Evolutionary conservation across 2,888 invertebrate species (phyloP).

Genomic region (Perizoma flavofasciatum): DNA sequence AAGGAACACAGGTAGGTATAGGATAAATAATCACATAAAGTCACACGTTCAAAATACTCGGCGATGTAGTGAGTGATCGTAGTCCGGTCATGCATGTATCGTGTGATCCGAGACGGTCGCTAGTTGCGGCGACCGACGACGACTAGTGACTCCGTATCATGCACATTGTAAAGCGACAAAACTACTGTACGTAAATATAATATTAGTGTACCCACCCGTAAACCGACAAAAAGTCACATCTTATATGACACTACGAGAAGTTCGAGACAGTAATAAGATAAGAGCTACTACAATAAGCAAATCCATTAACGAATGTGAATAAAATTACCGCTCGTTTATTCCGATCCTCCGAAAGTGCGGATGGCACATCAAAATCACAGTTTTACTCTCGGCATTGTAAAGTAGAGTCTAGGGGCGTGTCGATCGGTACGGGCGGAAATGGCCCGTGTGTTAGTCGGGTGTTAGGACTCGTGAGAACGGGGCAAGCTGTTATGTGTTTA

Average conservation of each 20-base stretch:
- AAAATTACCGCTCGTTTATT: constrained; percentile 75
- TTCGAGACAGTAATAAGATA: constrained; percentile 81
- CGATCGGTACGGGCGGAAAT: constrained; percentile 25
- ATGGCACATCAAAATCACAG: constrained; percentile 72
- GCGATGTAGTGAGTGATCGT: constrained; percentile 57
- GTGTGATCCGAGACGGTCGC: constrained; percentile 58
- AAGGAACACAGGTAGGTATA: constrained; percentile 75
- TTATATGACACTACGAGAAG: constrained; percentile 76
- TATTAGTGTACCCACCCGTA: constrained; percentile 82
- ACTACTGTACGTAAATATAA: constrained; percentile 82
- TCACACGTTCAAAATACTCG: constrained; percentile 77
- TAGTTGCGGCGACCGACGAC: constrained; percentile 39
- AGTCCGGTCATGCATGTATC: constrained; percentile 68
- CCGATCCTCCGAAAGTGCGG: constrained; percentile 74
- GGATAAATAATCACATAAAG: constrained; percentile 79
- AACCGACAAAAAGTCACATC: constrained; percentile 74
- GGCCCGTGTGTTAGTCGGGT: constrained; percentile 54
- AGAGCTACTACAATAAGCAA: constrained; percentile 82
- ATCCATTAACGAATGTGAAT: constrained; percentile 81
- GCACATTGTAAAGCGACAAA: constrained; percentile 82
- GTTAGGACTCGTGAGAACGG: constrained; percentile 59
- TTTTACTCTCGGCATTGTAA: constrained; percentile 59
- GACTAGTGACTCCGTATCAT: constrained; percentile 61
- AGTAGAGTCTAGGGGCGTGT: constrained; percentile 27
- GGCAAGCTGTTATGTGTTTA: constrained; percentile 51